Conservation (phyloP, 2,888 invertebrate species). For the Liopterus haemorrhoidalis region DNA sequence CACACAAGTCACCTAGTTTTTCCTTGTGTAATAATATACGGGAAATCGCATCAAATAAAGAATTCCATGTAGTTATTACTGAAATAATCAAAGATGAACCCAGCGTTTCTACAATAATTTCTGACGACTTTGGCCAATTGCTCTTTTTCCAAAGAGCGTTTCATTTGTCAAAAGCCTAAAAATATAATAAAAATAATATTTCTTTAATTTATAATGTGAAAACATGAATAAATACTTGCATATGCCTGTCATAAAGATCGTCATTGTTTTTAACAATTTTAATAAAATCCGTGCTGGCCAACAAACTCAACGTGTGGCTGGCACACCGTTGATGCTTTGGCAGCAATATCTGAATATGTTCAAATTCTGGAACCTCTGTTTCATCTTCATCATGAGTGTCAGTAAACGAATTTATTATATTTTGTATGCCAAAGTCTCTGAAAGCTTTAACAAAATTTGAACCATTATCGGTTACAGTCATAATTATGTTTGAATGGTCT, state of each 20-base stretch:
- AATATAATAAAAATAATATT: too few species aligned
- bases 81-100: background rate
- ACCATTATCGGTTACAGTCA: slow-evolving; percentile 10
- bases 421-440: slow-evolving; percentile 7
- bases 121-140: slow-evolving; percentile 1
- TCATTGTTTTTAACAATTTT: slow-evolving; percentile 3
- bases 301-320: background rate
- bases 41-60: slow-evolving; percentile 2
- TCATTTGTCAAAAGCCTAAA: slow-evolving; percentile 3
- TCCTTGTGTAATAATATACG: background rate
- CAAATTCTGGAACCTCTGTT: background rate
- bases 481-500: background rate
- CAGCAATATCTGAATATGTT: slow-evolving; percentile 1
- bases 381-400: background rate
- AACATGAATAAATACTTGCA: background rate
- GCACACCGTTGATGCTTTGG: slow-evolving; percentile 4
- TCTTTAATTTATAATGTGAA: too few species aligned
- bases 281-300: slow-evolving; percentile 4
- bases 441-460: slow-evolving; percentile 9
- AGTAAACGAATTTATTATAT: background rate
- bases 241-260: background rate
- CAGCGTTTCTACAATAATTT: slow-evolving; percentile 2
- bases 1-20: background rate
- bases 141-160: background rate
- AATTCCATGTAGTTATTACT: slow-evolving; percentile 7